phyloP scores from a whole-genome alignment of 2,888 invertebrate genomes.

The Drosophila formosana region DNA sequence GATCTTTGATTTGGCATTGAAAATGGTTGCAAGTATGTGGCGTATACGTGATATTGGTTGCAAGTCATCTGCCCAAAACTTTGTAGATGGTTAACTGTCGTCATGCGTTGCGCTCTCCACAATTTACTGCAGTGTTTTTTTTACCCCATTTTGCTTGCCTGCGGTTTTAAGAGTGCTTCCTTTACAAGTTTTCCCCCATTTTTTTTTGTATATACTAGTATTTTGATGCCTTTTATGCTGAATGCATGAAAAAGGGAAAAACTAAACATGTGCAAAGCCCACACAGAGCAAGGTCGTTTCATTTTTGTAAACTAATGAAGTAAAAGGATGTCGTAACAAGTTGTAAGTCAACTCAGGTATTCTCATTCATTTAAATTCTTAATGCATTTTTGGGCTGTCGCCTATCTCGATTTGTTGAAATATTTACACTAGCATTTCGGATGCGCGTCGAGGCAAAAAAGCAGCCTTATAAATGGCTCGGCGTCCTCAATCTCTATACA shows the following conservation, averaged over 20 bases:
- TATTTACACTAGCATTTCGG: constrained; percentile 8
- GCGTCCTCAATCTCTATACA: constrained; percentile 25
- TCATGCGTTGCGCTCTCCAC: constrained; percentile 14
- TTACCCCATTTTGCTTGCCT: not conserved
- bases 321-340: not conserved
- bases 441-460: not conserved
- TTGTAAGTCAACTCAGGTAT: constrained; percentile 3
- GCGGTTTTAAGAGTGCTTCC: constrained; percentile 24
- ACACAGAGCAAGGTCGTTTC: constrained; percentile 1
- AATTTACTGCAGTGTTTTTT: constrained; percentile 15
- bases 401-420: constrained; percentile 20
- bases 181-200: constrained; percentile 12
- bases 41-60: constrained; percentile 38
- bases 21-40: constrained; percentile 9
- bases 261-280: constrained; percentile 6
- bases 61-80: constrained; percentile 6
- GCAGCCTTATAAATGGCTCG: constrained; percentile 26
- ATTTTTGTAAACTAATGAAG: constrained; percentile 6
- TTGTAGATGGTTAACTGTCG: constrained; percentile 13
- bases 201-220: not conserved
- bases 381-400: constrained; percentile 4
- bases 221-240: constrained; percentile 1
- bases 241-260: constrained; percentile 9
- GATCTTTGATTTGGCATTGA: constrained; percentile 44
- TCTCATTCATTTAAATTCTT: constrained; percentile 21